Conservation (phyloP, 2,888 invertebrate genomes). For the Yponomeuta evonymella region DNA sequence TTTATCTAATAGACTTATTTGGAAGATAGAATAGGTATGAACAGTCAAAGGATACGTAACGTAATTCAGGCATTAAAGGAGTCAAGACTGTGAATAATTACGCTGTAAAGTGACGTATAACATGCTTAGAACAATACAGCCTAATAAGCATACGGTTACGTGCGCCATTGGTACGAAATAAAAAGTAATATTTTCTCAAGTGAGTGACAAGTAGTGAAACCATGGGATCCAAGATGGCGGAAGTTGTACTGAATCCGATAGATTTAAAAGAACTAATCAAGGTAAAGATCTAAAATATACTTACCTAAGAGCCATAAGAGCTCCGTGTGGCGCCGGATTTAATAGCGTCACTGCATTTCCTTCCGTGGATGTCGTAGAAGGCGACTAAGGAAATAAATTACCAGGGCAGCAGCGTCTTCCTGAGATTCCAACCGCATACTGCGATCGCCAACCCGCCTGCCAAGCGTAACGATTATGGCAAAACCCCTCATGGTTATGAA, state of each 20-base stretch:
- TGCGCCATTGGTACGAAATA: not conserved
- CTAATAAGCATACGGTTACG: not conserved
- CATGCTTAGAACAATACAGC: not conserved
- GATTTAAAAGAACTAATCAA: not conserved
- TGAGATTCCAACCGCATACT: too few relatives aligned
- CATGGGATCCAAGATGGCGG: slow-evolving; percentile 6
- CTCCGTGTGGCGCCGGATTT: too few relatives aligned
- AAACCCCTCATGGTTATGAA: too few relatives aligned
- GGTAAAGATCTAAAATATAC: not conserved
- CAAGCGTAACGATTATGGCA: too few relatives aligned
- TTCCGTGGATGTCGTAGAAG: too few relatives aligned
- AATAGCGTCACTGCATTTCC: too few relatives aligned
- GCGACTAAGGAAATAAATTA: too few relatives aligned
- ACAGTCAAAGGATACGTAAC: not conserved
- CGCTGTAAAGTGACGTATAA: not conserved
- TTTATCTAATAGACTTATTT: too few relatives aligned
- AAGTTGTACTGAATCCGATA: slow-evolving; percentile 4
- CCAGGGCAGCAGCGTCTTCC: too few relatives aligned
- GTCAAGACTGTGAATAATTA: not conserved
- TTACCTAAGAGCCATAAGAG: too few relatives aligned
- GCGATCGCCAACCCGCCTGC: too few relatives aligned
- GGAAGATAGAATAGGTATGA: too few relatives aligned
- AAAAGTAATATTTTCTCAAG: not conserved
- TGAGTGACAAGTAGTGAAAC: not conserved
- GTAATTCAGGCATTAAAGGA: not conserved